Percentiles rank a stretch among this genome's conserved stretches.
These are phyloP conservation scores for Cygnus olor DNA, from an alignment of 2,797 vertebrate species.

Conservation along the genomic window DNA sequence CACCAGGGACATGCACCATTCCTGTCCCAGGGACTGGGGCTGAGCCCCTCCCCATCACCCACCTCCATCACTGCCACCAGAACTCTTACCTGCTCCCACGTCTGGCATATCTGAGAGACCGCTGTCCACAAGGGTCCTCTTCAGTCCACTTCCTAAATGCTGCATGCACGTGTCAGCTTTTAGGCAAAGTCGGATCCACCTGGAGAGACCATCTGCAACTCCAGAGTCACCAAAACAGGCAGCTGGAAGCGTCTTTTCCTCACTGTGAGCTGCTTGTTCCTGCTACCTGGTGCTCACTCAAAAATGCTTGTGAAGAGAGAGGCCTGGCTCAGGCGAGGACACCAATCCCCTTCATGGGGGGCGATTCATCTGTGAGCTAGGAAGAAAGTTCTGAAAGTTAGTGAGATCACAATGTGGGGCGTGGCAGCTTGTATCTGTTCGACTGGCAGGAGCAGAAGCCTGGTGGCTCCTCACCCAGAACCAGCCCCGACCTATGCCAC, in stretches of 20 bases:
- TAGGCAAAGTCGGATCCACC: not conserved
- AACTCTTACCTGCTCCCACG: not conserved
- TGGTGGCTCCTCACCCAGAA: not conserved
- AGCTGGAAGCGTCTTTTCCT: not conserved
- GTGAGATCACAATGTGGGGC: too few relatives aligned
- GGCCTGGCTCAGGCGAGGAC: not conserved
- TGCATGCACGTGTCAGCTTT: not conserved
- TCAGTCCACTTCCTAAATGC: not conserved
- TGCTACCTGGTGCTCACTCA: not conserved
- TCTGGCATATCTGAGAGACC: not conserved
- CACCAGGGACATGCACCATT: rapidly evolving
- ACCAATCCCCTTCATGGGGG: not conserved
- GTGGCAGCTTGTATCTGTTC: not conserved
- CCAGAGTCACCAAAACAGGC: not conserved
- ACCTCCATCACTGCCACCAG: rapidly evolving
- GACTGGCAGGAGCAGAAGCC: not conserved
- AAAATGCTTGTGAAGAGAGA: not conserved
- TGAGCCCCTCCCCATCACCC: not conserved
- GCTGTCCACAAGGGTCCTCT: not conserved
- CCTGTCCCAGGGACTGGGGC: not conserved
- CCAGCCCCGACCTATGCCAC: rapidly evolving
- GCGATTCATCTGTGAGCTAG: not conserved
- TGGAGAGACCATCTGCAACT: not conserved
- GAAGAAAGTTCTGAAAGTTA: not conserved
- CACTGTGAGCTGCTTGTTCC: not conserved